Conservation (phyloP, 2,797 vertebrate species). For the Gadopsis marmoratus region DNA sequence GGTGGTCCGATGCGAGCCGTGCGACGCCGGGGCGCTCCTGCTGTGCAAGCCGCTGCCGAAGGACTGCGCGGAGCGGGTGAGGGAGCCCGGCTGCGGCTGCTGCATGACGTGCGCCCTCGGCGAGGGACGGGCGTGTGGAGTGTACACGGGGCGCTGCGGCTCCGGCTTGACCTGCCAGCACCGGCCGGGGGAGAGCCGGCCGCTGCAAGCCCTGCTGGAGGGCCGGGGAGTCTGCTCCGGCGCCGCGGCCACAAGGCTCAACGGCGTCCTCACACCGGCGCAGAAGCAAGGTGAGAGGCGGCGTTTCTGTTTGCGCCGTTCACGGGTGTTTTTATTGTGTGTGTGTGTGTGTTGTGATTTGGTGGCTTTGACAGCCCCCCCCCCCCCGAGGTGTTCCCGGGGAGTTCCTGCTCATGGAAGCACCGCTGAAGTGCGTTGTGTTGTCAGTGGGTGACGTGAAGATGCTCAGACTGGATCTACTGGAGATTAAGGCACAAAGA, state of each 20-base stretch:
- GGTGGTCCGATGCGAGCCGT: conserved; percentile 93
- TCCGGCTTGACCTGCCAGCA: conserved; percentile 89
- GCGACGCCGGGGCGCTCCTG: conserved; percentile 88
- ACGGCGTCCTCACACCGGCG: conserved; percentile 54
- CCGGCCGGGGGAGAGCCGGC: conserved; percentile 86
- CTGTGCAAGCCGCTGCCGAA: conserved; percentile 89
- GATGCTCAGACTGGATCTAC: conserved; percentile 10
- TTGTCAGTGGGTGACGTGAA: conserved; percentile 21
- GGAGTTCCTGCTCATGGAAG: conserved; percentile 25
- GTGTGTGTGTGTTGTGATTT: conserved; percentile 21
- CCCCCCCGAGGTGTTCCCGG: conserved; percentile 14
- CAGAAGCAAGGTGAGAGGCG: conserved; percentile 75
- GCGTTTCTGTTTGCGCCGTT: background rate
- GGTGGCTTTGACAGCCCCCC: conserved; percentile 48
- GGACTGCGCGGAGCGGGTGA: conserved; percentile 88
- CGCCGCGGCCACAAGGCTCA: conserved; percentile 73
- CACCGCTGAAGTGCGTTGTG: conserved; percentile 10
- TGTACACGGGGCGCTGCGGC: conserved; percentile 95
- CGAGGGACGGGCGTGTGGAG: conserved; percentile 88
- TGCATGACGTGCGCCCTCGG: conserved; percentile 93
- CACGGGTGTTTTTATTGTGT: background rate
- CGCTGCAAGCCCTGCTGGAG: conserved; percentile 92
- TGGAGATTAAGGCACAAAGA: background rate
- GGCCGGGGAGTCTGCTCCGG: conserved; percentile 91
- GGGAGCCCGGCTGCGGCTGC: conserved; percentile 95